Evolutionary conservation across 2,888 invertebrate genomes (phyloP).

Genomic region (Adelognathus sp.): DNA sequence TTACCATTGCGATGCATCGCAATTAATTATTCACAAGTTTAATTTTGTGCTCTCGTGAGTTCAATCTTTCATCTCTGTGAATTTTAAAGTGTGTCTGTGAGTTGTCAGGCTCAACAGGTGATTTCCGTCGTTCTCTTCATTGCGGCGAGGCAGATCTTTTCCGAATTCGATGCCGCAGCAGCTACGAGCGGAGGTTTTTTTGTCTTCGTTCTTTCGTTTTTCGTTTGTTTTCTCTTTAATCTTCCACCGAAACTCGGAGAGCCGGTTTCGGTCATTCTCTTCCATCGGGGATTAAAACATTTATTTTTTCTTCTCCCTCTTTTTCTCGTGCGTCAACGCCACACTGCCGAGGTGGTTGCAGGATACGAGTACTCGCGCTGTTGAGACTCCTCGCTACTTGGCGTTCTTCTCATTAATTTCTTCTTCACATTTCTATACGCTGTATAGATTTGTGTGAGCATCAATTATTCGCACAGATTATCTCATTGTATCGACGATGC

Average conservation of each 20-base stretch:
- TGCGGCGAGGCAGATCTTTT: conserved; percentile 42
- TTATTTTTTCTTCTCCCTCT: conserved; percentile 15
- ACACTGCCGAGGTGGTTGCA: conserved; percentile 1
- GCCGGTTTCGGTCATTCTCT: conserved; percentile 51
- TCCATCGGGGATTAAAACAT: conserved; percentile 35
- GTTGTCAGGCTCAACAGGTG: conserved; percentile 48
- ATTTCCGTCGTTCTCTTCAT: conserved; percentile 31
- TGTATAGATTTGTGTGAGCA: not conserved
- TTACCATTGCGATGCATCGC: not conserved
- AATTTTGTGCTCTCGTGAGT: not conserved
- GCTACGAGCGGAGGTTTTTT: conserved; percentile 11
- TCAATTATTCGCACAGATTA: not conserved
- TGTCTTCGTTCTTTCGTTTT: not conserved
- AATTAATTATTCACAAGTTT: not conserved
- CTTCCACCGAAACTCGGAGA: conserved; percentile 42
- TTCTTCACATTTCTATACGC: not conserved
- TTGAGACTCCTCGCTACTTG: not conserved
- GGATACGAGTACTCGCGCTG: conserved; percentile 3
- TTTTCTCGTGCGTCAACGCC: conserved; percentile 6
- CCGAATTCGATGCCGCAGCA: conserved; percentile 49
- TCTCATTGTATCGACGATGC: not conserved
- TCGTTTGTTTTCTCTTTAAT: conserved; percentile 5
- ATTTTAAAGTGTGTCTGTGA: conserved; percentile 37
- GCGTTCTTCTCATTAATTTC: not conserved
- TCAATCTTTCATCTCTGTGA: not conserved